Percentiles rank a stretch among this genome's conserved stretches.
phyloP scores from a whole-genome alignment of 2,888 invertebrate species.

The Salpingus planirostris region DNA sequence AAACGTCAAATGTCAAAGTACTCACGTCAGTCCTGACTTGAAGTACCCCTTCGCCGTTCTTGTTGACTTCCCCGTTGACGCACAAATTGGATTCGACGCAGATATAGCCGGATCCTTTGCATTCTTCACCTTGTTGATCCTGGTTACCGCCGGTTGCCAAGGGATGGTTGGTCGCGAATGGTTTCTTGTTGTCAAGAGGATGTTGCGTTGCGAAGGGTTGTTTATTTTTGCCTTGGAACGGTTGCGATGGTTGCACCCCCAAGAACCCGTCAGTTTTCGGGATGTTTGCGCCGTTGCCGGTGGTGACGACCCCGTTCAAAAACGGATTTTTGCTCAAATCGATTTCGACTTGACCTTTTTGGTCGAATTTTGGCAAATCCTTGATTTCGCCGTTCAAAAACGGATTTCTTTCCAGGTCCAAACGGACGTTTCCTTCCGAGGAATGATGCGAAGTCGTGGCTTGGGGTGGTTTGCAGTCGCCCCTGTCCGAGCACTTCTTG shows the following conservation, averaged over 20 bases:
- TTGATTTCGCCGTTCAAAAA: conserved; percentile 30
- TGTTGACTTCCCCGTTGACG: conserved; percentile 50
- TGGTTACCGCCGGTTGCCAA: background rate
- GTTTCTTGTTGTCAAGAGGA: conserved; percentile 15
- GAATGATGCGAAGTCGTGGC: too few species aligned
- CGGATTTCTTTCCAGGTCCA: conserved; percentile 32
- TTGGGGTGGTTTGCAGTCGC: conserved; percentile 23
- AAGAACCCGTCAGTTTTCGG: conserved; percentile 32
- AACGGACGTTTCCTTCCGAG: background rate
- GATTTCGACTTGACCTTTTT: conserved; percentile 5
- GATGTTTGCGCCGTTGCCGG: conserved; percentile 32
- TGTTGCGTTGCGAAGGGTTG: conserved; percentile 22
- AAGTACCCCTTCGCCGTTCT: conserved; percentile 43
- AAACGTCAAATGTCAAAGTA: conserved; percentile 17
- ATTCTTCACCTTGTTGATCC: conserved; percentile 23
- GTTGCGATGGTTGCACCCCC: conserved; percentile 35
- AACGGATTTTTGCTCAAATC: conserved; percentile 30
- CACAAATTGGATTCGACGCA: conserved; percentile 55
- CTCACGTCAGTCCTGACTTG: conserved; percentile 49
- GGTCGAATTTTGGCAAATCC: background rate
- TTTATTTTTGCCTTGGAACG: conserved; percentile 20
- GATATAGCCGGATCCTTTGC: conserved; percentile 49
- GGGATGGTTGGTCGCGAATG: background rate
- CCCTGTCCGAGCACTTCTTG: conserved; percentile 33
- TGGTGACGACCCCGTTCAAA: conserved; percentile 25